These are phyloP conservation scores for Oryzaephilus surinamensis DNA, from an alignment of 1,140 invertebrate species.

Conservation along the genomic window DNA sequence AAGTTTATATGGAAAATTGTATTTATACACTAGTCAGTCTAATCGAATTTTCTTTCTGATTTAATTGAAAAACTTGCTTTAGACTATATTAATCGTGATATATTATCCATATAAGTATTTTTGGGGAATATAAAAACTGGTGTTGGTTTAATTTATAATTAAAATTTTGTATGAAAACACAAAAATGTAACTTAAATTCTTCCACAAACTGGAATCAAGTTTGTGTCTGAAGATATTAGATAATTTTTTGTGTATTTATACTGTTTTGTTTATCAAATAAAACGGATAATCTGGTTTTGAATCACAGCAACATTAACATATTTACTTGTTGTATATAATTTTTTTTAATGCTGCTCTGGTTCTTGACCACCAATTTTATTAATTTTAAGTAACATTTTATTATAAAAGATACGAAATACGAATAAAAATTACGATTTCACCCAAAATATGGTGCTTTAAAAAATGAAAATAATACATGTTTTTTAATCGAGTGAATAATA, in stretches of 20 bases:
- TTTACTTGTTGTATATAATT: constrained; percentile 23
- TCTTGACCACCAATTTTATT: constrained; percentile 22
- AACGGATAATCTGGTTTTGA: too few species aligned
- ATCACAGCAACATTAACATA: constrained; percentile 28
- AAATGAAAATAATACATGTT: too few species aligned
- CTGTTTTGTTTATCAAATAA: too few species aligned
- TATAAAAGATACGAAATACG: too few species aligned
- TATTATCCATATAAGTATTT: constrained; percentile 5
- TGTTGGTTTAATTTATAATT: constrained; percentile 14
- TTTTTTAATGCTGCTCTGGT: constrained; percentile 27
- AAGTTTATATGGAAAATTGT: too few species aligned
- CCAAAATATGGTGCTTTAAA: too few species aligned
- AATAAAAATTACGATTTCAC: too few species aligned
- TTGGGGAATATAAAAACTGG: too few species aligned
- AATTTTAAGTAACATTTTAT: too few species aligned
- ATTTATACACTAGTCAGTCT: too few species aligned
- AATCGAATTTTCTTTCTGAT: too few species aligned
- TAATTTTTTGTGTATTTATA: constrained; percentile 9
- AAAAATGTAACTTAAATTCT: background rate
- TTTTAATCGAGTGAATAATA: too few species aligned
- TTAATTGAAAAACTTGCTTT: constrained; percentile 14
- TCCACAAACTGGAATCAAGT: constrained; percentile 3
- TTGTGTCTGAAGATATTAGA: constrained; percentile 5
- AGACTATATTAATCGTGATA: constrained; percentile 11
- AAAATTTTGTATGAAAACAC: constrained; percentile 1